Base-by-base conservation (phyloP, 30 jellyfish, hydroid and myxozoan genomes). In the Hydra vulgaris region DNA sequence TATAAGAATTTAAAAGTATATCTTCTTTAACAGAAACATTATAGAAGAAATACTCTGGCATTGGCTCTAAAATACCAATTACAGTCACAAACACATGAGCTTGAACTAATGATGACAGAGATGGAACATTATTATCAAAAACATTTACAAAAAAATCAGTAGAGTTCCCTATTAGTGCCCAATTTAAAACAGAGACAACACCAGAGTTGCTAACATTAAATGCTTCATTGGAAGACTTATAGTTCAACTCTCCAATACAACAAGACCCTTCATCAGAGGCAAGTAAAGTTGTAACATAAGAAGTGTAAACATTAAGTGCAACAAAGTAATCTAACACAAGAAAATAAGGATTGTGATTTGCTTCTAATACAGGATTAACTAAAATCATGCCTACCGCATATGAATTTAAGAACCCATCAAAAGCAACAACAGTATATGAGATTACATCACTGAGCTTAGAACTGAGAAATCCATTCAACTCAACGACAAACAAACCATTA, bases 211-310 rank as follows among this genome's bases (percentile, higher is more conserved):
- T 82, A 26, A 53, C 25, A 17, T n/a, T 21, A 55, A 82, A 82
- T 12, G 20, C 88, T 17, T 0, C 68, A 20, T 73, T 40, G 56
- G 17, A 5, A 12, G 89, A 20, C 0, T 5, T 74, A 56, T 17
- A 82, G 15, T 21, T 18, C 23, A 82, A 53, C 21, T 73, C 82
- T 0, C 89, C 88, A 55, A 72, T 82, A 3, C 16, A 7, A 0
- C 87, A 79, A 16, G 81, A 25, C 21, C 74, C 89, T 4, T 7
- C 18, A 82, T 82, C 89, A 21, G 7, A 17, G 17, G 89, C 88
- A 16, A 7, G 15, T n/a, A 82, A 17, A 72, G 20, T 73, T 12
- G 81, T 68, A 27, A 82, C 89, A 53, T 7, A 8, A 26, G 17
- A 8, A 7, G 81, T 7, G 54, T 23, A 18, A 54, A 67, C 66